Evolutionary conservation across 2,113 vertebrate genomes (phyloP).

Genomic region (Capreolus pygargus): DNA sequence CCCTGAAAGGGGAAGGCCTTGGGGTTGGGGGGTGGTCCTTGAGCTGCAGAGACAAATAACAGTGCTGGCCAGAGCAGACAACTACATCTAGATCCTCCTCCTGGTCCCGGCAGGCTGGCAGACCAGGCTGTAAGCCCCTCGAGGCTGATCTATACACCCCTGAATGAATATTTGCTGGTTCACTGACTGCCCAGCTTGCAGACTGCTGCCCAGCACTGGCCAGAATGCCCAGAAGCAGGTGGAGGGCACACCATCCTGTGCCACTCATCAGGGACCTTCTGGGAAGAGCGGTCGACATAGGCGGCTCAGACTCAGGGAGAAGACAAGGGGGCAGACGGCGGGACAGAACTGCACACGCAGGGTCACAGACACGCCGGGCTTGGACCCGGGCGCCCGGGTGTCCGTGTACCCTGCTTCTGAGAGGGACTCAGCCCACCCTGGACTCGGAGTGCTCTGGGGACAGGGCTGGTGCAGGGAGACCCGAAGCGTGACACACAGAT

Average conservation of each 20-base stretch:
- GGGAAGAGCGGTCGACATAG: neutral
- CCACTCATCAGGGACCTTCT: neutral
- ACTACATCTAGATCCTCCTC: rapidly evolving
- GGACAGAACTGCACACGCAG: neutral
- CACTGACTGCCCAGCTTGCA: neutral
- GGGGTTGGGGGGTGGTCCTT: neutral
- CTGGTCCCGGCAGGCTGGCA: too few relatives aligned
- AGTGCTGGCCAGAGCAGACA: rapidly evolving
- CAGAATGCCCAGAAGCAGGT: neutral
- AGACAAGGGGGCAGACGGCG: neutral
- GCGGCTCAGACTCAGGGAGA: neutral
- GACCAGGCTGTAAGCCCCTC: neutral
- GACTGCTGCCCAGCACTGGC: neutral
- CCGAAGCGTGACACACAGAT: neutral
- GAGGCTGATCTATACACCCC: neutral
- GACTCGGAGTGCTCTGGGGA: rapidly evolving
- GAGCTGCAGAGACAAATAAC: neutral
- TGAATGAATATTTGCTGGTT: neutral
- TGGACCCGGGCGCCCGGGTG: too few relatives aligned
- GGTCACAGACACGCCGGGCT: neutral
- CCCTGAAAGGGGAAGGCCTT: neutral
- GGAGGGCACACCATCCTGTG: neutral
- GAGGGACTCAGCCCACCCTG: too few relatives aligned
- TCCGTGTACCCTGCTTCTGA: neutral
- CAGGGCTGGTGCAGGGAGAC: neutral